A percentile compares a stretch with the other conserved stretches of the same genome.
Conservation (phyloP, 2,113 vertebrate genomes). For the Anolis carolinensis region DNA sequence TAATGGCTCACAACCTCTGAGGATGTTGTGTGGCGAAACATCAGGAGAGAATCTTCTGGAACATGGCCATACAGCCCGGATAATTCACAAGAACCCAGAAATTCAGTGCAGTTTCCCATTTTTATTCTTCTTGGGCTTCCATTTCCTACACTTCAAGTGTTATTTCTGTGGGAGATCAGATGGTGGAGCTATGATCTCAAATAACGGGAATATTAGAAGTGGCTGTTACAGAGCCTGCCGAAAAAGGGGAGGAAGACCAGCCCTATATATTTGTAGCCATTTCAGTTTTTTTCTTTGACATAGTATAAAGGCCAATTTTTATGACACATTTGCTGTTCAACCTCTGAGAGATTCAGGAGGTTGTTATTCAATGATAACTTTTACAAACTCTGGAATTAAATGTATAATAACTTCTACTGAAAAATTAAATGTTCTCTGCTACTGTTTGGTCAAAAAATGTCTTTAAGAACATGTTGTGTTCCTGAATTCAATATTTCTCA, state of each 20-base stretch:
- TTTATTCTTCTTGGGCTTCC: rapidly evolving
- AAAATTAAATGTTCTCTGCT: rapidly evolving
- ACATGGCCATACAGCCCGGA: too few relatives aligned
- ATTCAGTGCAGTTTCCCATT: rapidly evolving
- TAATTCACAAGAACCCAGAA: too few relatives aligned
- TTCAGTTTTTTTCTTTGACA: not conserved
- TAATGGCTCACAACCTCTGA: too few relatives aligned
- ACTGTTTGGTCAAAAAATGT: not conserved
- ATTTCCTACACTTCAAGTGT: rapidly evolving
- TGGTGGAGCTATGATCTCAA: constrained; percentile 43
- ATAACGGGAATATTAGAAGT: rapidly evolving
- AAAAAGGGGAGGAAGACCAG: not conserved
- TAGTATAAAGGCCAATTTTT: too few relatives aligned
- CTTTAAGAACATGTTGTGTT: too few relatives aligned
- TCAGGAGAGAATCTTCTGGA: too few relatives aligned
- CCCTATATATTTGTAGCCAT: not conserved
- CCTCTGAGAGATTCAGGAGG: too few relatives aligned
- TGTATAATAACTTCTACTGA: rapidly evolving
- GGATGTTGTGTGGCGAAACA: too few relatives aligned
- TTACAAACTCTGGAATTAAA: too few relatives aligned
- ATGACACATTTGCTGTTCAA: too few relatives aligned
- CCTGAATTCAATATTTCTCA: rapidly evolving
- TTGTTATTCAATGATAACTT: too few relatives aligned
- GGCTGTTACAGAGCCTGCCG: not conserved
- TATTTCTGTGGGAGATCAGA: not conserved